Evolutionary conservation across 2,113 vertebrate genomes (phyloP).

Genomic region (Crocuta crocuta): DNA sequence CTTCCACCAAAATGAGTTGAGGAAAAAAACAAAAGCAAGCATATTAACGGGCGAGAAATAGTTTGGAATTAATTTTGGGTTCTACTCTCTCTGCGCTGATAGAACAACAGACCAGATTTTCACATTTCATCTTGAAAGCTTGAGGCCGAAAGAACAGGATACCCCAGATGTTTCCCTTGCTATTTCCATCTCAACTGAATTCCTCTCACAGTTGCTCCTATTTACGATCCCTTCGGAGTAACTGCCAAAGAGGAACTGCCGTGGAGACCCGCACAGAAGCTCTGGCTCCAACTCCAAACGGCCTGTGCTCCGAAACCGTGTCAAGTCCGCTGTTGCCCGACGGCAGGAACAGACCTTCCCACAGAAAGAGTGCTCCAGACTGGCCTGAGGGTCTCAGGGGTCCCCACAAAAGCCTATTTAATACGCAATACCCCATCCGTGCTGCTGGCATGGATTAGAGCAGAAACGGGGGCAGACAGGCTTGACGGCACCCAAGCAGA

Average conservation of each 20-base stretch:
- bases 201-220: conserved; percentile 30
- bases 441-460: neutral
- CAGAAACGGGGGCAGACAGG: accelerated
- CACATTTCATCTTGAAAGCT: neutral
- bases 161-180: conserved; percentile 68
- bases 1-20: neutral
- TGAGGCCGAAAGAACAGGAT: conserved; percentile 43
- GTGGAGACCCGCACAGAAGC: neutral
- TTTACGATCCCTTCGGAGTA: neutral
- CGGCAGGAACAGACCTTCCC: neutral
- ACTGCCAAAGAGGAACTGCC: conserved; percentile 13
- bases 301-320: neutral
- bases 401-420: neutral
- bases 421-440: neutral
- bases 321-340: neutral
- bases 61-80: neutral
- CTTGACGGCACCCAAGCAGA: accelerated
- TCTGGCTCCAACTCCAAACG: accelerated
- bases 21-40: neutral
- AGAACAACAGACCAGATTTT: neutral
- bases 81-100: neutral
- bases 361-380: neutral
- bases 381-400: neutral
- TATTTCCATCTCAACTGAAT: conserved; percentile 31
- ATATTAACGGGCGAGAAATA: neutral